Base-by-base conservation (phyloP, 2,888 invertebrate genomes). In the Trypoxylon attenuatum region DNA sequence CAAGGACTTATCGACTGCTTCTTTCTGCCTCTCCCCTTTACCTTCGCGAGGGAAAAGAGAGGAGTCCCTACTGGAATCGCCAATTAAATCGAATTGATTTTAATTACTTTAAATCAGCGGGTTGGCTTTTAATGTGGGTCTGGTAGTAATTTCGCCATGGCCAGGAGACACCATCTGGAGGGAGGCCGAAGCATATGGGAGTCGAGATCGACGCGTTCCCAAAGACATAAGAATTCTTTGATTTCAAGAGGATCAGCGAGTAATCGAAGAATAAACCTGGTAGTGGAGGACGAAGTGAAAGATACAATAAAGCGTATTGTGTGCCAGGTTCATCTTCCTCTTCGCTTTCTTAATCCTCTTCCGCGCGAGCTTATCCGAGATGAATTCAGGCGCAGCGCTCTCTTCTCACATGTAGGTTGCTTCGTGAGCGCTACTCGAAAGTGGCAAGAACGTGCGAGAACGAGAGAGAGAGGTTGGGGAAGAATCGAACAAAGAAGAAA, bases 291-390 rank as follows among this genome's bases (percentile, higher is more conserved):
- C 10, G 15, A 16, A 38, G 38, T 5, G 15, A 38, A 39, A 38
- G 38, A 61, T 39, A 81, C 80, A 82, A 72, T 79, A 76, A 64
- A 61, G 51, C 56, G 71, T 73, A 75, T 79, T 80, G 79, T 81
- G 57, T 50, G 59, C 41, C 58, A 66, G 55, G 67, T 69, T 71
- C 50, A 71, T 62, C 60, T 67, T 63, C 46, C 55, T 50, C 47
- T 65, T 66, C 61, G 54, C 66, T 69, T 65, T 66, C 69, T 59
- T 54, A 51, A 60, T 68, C 62, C 53, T 43, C 45, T 41, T 21
- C 23, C 45, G 2, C 22, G 38, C 33, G 19, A 27, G 10, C 50
- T 21, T 23, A 5, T 49, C 53, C 19, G 19, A 58, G 63, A 63
- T 41, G 53, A 53, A 66, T 51, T 22, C 27, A 27, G 6, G 8